Conservation (phyloP, 2,888 invertebrate genomes). For the Galeruca laticollis region DNA sequence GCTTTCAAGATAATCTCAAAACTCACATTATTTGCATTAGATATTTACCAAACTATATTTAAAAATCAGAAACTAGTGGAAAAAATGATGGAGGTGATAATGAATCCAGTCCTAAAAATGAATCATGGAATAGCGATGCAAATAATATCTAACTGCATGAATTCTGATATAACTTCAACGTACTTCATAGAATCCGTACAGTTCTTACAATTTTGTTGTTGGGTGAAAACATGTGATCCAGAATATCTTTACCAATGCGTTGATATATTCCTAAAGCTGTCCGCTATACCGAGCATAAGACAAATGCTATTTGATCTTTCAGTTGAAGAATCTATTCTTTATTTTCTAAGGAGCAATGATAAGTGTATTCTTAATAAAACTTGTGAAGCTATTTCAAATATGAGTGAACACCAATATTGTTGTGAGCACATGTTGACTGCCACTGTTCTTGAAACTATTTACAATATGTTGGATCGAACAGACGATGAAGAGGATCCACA, state of each 20-base stretch:
- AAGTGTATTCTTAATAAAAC: slow-evolving; percentile 54
- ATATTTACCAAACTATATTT: slow-evolving; percentile 52
- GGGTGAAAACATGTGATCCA: slow-evolving; percentile 55
- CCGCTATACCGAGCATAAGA: slow-evolving; percentile 52
- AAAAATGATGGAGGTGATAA: slow-evolving; percentile 53
- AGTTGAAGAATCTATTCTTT: slow-evolving; percentile 57
- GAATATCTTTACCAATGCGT: slow-evolving; percentile 49
- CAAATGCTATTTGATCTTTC: slow-evolving; percentile 58
- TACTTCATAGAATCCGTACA: slow-evolving; percentile 57
- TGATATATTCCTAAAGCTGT: slow-evolving; percentile 52
- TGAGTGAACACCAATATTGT: slow-evolving; percentile 58
- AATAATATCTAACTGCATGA: slow-evolving; percentile 55
- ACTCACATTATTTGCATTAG: slow-evolving; percentile 51
- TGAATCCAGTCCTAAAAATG: slow-evolving; percentile 47
- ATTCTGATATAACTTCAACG: slow-evolving; percentile 51
- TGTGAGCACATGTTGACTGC: slow-evolving; percentile 58
- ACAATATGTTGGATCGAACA: slow-evolving; percentile 50
- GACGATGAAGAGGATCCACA: slow-evolving; percentile 52
- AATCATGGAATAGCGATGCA: slow-evolving; percentile 50
- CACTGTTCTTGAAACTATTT: slow-evolving; percentile 51
- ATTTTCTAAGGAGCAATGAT: slow-evolving; percentile 53
- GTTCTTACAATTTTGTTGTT: slow-evolving; percentile 57
- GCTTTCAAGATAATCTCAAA: slow-evolving; percentile 52
- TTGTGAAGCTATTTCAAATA: slow-evolving; percentile 56
- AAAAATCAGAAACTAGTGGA: slow-evolving; percentile 51